Evolutionary conservation across 2,113 vertebrate species (phyloP).

Genomic region (Gopherus flavomarginatus): DNA sequence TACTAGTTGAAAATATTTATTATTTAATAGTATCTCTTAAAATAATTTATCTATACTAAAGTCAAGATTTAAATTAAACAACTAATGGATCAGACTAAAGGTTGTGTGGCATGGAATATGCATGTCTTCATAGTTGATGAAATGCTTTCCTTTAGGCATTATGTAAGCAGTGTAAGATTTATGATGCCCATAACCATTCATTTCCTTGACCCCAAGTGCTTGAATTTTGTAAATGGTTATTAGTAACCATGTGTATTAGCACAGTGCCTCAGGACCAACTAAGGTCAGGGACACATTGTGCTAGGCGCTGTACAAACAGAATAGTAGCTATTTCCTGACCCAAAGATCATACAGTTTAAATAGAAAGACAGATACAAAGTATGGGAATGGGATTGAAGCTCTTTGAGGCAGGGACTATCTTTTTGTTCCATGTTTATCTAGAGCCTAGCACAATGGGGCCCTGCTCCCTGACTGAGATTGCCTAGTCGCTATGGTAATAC

Average conservation of each 20-base stretch:
- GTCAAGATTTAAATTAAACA: neutral
- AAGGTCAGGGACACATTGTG: neutral
- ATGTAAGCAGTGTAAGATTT: neutral
- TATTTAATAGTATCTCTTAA: neutral
- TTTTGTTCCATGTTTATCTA: neutral
- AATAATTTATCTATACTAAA: neutral
- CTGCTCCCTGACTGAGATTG: neutral
- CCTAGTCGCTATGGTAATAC: neutral
- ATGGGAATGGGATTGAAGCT: neutral
- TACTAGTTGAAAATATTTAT: neutral
- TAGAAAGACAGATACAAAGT: neutral
- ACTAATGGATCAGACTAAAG: neutral
- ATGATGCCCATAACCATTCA: neutral
- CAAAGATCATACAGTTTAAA: neutral
- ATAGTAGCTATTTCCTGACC: neutral
- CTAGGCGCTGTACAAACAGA: neutral
- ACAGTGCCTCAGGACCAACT: neutral
- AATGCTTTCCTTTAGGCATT: neutral
- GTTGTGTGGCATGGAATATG: neutral
- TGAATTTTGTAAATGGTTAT: neutral
- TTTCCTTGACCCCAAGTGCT: neutral
- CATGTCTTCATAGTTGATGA: neutral
- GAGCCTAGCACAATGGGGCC: neutral
- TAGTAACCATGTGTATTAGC: neutral
- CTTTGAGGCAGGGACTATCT: neutral